A percentile compares a stretch with the other conserved stretches of the same genome.
Conservation (phyloP, 2,797 vertebrate genomes). For the Ispidina picta region DNA sequence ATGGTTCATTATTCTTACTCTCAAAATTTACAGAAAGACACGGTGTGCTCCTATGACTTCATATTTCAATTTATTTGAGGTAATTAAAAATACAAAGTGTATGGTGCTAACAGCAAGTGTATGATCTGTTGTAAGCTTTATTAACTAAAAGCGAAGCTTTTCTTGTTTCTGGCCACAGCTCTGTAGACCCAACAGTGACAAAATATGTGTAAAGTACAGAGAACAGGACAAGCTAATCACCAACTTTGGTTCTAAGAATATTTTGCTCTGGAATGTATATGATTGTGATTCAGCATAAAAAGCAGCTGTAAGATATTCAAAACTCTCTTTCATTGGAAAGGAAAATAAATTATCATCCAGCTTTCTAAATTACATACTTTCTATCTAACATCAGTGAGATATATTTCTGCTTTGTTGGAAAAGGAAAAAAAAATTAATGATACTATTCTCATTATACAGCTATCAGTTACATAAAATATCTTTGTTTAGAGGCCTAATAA, state of each 20-base stretch:
- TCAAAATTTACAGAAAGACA: slow-evolving; percentile 23
- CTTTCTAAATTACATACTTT: slow-evolving; percentile 26
- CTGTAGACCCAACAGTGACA: neutral
- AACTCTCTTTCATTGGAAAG: neutral
- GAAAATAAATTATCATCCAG: neutral
- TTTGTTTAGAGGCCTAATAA: slow-evolving; percentile 84
- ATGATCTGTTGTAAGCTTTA: slow-evolving; percentile 21
- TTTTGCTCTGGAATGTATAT: slow-evolving; percentile 22
- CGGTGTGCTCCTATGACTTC: neutral
- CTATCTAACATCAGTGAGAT: slow-evolving; percentile 13
- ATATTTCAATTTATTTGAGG: neutral
- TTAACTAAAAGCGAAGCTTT: neutral
- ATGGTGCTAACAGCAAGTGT: neutral
- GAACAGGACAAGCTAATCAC: neutral
- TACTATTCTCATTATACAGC: slow-evolving; percentile 60
- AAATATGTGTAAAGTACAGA: neutral
- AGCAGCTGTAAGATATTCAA: neutral
- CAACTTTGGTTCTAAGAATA: slow-evolving; percentile 2
- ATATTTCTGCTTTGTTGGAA: slow-evolving; percentile 48
- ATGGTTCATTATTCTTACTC: slow-evolving; percentile 8
- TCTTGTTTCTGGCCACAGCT: neutral
- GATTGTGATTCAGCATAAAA: slow-evolving; percentile 59
- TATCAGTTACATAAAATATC: slow-evolving; percentile 78
- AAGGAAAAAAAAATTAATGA: slow-evolving; percentile 59
- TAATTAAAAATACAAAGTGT: neutral